phyloP scores from a whole-genome alignment of 2,113 vertebrate genomes.

The Mungos mungo region DNA sequence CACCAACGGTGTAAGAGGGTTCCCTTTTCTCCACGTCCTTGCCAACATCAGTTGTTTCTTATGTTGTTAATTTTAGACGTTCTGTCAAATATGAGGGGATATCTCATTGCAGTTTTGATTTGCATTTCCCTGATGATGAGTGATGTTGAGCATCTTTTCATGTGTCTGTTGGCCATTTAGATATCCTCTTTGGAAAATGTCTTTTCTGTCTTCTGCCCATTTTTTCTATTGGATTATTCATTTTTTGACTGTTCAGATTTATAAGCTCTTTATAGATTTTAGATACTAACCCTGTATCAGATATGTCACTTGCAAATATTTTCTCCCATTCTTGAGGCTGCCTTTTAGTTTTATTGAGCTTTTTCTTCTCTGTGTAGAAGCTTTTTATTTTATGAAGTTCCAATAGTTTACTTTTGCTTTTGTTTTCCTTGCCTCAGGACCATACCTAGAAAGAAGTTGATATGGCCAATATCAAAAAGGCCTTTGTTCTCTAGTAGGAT shows the following conservation, averaged over 20 bases:
- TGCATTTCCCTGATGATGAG: background rate
- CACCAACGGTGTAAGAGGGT: background rate
- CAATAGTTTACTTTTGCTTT: too few relatives aligned
- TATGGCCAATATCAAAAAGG: background rate
- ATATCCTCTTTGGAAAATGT: background rate
- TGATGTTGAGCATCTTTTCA: too few relatives aligned
- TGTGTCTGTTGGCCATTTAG: too few relatives aligned
- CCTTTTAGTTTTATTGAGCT: background rate
- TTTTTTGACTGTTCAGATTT: background rate
- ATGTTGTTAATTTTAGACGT: background rate
- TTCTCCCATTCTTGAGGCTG: background rate
- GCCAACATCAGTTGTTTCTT: background rate
- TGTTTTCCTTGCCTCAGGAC: background rate
- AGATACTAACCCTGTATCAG: background rate
- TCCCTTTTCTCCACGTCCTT: background rate
- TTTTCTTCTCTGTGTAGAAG: background rate
- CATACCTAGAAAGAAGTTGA: background rate
- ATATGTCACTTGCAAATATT: background rate
- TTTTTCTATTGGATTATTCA: background rate
- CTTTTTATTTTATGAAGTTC: background rate
- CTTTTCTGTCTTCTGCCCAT: background rate
- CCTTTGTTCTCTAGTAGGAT: background rate
- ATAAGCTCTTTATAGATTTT: background rate
- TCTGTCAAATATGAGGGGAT: background rate
- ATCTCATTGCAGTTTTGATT: background rate